Evolutionary conservation across 2,888 invertebrate genomes (phyloP), one percentile per base, ranked within the genome.

Genomic region (Eilema sororculum): DNA sequence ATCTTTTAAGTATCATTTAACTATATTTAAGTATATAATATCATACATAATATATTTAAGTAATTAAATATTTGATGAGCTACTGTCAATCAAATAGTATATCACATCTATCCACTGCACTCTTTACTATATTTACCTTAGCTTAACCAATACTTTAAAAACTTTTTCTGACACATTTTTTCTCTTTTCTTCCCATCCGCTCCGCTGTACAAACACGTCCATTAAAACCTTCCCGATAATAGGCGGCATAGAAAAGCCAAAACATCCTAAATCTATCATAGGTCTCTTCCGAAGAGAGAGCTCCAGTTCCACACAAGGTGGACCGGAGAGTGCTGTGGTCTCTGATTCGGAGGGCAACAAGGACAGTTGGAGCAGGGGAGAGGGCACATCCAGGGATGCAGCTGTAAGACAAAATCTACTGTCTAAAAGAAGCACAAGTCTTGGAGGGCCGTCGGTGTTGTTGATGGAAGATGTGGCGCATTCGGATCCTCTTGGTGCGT

Each of bases 171-270:
- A 91, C 87, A 87, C 85, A 76, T 52, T 52, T 63, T 87, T 87
- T 88, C 85, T 89, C 84, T 88, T 83, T 80, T 81, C 81, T 80
- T 84, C 88, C 89, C 81, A 75, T 83, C 85, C 89, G 73, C 80
- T 79, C 85, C 86, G 71, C 85, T 84, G 71, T 85, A 79, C 75
- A 83, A 75, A 84, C 76, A 84, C 75, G 72, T 79, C 78, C 80
- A 78, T 79, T 82, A 82, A 75, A 79, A 84, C 84, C 83, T 80
- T 82, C 81, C 85, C 78, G 71, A 75, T 78, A 83, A 77, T 86
- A 98, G 98, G 98, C 95, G 98, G 98, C 87, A 97, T 98, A 93
- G 98, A 98, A 93, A 97, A 98, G 96, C 97, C 98, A 92, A 97
- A 98, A 95, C 96, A 96, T 94, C 96, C 97, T 84, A 97, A 97